Percentiles rank a stretch among this genome's conserved stretches.
These are phyloP conservation scores for Pheosia tremula DNA, from an alignment of 2,888 invertebrate species.

Conservation along the genomic window DNA sequence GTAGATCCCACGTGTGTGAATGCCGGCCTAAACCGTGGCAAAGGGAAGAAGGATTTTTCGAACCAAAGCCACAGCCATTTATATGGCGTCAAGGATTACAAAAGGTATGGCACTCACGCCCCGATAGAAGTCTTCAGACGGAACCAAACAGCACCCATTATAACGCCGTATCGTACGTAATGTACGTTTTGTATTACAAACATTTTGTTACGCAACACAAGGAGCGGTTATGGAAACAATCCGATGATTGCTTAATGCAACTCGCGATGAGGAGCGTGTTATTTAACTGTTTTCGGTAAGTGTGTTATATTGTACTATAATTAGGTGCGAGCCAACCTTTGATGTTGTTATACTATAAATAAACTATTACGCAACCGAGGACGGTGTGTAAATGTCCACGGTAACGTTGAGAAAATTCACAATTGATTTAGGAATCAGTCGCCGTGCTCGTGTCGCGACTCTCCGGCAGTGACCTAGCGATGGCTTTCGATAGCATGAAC, in stretches of 20 bases:
- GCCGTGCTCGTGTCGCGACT: constrained; percentile 56
- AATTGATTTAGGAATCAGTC: constrained; percentile 48
- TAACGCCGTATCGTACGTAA: constrained; percentile 40
- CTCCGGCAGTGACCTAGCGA: constrained; percentile 79
- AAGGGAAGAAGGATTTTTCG: constrained; percentile 43
- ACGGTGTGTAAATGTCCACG: constrained; percentile 39
- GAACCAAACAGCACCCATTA: constrained; percentile 57
- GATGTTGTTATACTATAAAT: constrained; percentile 37
- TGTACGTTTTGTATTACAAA: constrained; percentile 48
- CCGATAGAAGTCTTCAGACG: constrained; percentile 46
- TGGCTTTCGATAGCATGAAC: constrained; percentile 77
- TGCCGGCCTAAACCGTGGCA: constrained; percentile 30
- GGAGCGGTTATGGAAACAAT: constrained; percentile 70
- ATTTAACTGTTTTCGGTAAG: constrained; percentile 59
- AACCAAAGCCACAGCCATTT: constrained; percentile 51
- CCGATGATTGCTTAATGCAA: constrained; percentile 51
- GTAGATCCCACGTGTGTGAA: constrained; percentile 13
- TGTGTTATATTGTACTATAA: constrained; percentile 47
- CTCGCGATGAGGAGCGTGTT: constrained; percentile 54
- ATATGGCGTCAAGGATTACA: constrained; percentile 56
- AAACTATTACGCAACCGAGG: constrained; percentile 33
- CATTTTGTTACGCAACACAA: constrained; percentile 56
- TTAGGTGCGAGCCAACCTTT: constrained; percentile 44
- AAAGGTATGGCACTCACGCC: constrained; percentile 47
- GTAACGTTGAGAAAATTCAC: constrained; percentile 33